phyloP scores from a whole-genome alignment of 2,113 vertebrate species.

The Percopsis transmontana region DNA sequence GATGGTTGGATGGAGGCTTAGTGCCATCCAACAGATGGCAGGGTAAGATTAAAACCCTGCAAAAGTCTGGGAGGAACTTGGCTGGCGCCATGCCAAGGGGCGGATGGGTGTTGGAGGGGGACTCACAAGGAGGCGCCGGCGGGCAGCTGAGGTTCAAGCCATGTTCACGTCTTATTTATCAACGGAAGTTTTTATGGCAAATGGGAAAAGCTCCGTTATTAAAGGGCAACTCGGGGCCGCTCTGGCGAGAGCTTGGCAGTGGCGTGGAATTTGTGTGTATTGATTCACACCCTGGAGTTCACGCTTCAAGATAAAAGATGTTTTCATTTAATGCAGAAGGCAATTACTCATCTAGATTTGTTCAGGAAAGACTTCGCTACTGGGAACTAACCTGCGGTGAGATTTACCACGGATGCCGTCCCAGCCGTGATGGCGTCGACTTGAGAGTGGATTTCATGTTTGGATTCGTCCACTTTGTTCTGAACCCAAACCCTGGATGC shows the following conservation, averaged over 20 bases:
- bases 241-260: slow-evolving; percentile 14
- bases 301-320: slow-evolving; percentile 16
- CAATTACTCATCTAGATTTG: slow-evolving; percentile 8
- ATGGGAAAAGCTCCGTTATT: slow-evolving; percentile 34
- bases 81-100: slow-evolving; percentile 40
- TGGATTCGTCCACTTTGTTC: slow-evolving; percentile 99
- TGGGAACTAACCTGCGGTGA: slow-evolving; percentile 89
- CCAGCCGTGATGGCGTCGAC: slow-evolving; percentile 98
- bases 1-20: slow-evolving; percentile 28
- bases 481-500: slow-evolving; percentile 98
- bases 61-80: slow-evolving; percentile 50
- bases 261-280: slow-evolving; percentile 29
- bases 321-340: slow-evolving; percentile 8
- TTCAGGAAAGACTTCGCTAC: not conserved
- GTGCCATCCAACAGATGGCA: slow-evolving; percentile 70
- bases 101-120: not conserved
- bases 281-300: slow-evolving; percentile 22
- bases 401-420: slow-evolving; percentile 98
- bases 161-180: slow-evolving; percentile 44
- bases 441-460: slow-evolving; percentile 99
- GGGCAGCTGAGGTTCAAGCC: slow-evolving; percentile 41
- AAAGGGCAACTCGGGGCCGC: slow-evolving; percentile 3
- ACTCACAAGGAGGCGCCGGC: slow-evolving; percentile 29
- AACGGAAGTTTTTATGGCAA: slow-evolving; percentile 46
- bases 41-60: slow-evolving; percentile 63